Evolutionary conservation across 2,113 vertebrate genomes (phyloP), one percentile per base, ranked within the genome.

Genomic region (Brachypteracias leptosomus): DNA sequence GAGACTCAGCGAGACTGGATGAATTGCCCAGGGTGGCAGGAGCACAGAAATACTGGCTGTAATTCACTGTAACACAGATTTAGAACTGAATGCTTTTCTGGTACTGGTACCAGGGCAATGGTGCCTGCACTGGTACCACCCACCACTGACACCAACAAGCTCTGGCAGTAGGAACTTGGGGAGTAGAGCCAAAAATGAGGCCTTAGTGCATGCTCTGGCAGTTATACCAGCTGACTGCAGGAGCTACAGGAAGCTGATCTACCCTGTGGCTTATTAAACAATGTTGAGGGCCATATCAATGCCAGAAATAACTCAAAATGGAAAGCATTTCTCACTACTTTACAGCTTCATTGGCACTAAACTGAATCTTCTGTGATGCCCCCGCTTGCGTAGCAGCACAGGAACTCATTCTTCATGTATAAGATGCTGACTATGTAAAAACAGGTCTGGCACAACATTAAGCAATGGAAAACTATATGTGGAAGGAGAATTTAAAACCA

Each of bases 401-500:
- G 67, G 66, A 89, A 47, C 36, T 77, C 38, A 20, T 46, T 68
- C 71, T n/a, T 82, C 6, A 6, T 29, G 40, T 28, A 38, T 7
- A 21, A 96, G 38, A 77, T 83, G 85, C 82, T 91, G 75, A 88
- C 72, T 57, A 36, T 2, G 24, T 36, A 70, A 65, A 91, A 80
- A 57, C 9, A 71, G 61, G 29, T 65, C 80, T 73, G 66, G 75
- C 31, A 33, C 55, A 44, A 74, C 28, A 77, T 22, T 49, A 90
- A 85, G 28, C 40, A 59, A 62, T 70, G n/a, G 89, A 89, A 54
- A 89, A 44, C 51, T 67, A 63, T 11, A n/a, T 19, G 10, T 1
- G 5, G 63, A 81, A 82, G 26, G 49, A 75, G 84, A 84, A 91
- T 85, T 72, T 91, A 77, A 95, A 91, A 33, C 40, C 21, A 61